phyloP scores from a whole-genome alignment of 2,113 vertebrate species.

The Turdus rufiventris region DNA sequence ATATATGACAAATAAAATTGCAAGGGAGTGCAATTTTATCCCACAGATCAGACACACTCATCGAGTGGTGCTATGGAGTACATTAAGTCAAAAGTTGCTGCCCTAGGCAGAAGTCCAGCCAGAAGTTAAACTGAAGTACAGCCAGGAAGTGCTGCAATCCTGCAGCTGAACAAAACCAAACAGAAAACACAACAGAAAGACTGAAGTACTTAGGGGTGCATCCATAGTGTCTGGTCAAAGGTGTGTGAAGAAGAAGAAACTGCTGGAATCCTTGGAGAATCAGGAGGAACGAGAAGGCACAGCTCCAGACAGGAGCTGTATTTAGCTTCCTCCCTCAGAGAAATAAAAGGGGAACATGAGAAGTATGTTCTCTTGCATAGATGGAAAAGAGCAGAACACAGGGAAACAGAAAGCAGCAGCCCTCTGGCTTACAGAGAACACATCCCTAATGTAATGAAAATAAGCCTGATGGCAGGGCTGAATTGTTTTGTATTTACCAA shows the following conservation, averaged over 20 bases:
- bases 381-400: neutral
- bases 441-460: neutral
- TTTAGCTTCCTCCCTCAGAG: neutral
- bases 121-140: neutral
- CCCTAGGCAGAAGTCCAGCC: conserved; percentile 12
- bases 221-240: neutral
- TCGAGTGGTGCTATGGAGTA: neutral
- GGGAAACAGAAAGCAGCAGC: neutral
- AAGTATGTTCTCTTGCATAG: neutral
- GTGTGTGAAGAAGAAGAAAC: neutral
- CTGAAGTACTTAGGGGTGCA: neutral
- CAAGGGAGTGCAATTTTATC: neutral
- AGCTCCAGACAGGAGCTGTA: neutral
- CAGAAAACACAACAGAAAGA: neutral
- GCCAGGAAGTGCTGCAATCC: conserved; percentile 5
- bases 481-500: neutral
- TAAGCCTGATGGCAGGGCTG: neutral
- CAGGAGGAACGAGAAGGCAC: neutral
- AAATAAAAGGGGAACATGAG: neutral
- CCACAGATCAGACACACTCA: neutral
- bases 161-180: neutral
- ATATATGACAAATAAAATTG: neutral
- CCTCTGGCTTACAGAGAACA: neutral
- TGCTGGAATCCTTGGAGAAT: neutral
- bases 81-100: neutral